A percentile compares a stretch with the other conserved stretches of the same genome.
Evolutionary conservation across 2,797 vertebrate species (phyloP).

Genomic region (Coregonus sp.): DNA sequence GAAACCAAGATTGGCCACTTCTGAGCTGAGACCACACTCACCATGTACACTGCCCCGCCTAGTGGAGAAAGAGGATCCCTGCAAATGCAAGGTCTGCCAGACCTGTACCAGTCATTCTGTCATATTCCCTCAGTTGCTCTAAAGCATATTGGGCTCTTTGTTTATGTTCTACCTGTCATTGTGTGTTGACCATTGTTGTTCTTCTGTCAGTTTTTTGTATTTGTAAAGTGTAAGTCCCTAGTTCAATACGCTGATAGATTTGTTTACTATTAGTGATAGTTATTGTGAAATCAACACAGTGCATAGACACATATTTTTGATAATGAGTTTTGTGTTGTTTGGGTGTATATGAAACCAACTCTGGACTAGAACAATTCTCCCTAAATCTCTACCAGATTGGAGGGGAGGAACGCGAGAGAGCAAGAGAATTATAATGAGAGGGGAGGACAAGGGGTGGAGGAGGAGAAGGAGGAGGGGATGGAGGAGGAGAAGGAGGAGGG

Average conservation of each 20-base stretch:
- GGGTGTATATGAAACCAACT: neutral
- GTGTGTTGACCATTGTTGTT: neutral
- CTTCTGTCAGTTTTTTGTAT: neutral
- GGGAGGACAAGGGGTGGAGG: conserved; percentile 40
- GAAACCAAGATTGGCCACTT: neutral
- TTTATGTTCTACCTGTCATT: neutral
- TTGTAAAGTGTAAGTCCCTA: neutral
- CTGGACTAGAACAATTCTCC: conserved; percentile 2
- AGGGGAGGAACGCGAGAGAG: conserved; percentile 19
- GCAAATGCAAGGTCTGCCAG: neutral
- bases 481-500: conserved; percentile 31
- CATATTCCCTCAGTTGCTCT: neutral
- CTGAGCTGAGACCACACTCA: neutral
- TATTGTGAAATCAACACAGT: neutral
- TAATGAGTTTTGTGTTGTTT: neutral
- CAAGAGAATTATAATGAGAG: conserved; percentile 46
- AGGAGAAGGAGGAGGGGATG: conserved; percentile 34
- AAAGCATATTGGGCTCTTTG: neutral
- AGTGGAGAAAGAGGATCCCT: neutral
- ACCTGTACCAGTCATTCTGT: neutral
- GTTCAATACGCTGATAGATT: neutral
- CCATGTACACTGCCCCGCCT: neutral
- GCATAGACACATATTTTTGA: neutral
- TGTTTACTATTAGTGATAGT: neutral
- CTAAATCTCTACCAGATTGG: conserved; percentile 23